These are phyloP conservation scores for Apteryx mantelli DNA, from an alignment of 2,113 vertebrate species.

Conservation along the genomic window DNA sequence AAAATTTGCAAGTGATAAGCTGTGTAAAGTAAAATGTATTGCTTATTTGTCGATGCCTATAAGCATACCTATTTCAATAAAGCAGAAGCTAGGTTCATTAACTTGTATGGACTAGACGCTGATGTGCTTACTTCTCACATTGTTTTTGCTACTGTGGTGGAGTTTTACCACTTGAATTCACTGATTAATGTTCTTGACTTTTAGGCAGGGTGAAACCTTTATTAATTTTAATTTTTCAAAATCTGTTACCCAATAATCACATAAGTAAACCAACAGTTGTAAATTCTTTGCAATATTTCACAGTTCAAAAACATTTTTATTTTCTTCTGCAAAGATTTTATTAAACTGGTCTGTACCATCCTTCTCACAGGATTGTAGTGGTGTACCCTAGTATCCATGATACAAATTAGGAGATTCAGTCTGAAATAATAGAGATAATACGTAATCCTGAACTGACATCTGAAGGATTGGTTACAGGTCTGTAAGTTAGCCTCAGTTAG, in stretches of 20 bases:
- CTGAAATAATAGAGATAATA: background rate
- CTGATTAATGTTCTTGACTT: background rate
- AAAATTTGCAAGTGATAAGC: background rate
- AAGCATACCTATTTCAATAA: background rate
- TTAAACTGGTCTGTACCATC: background rate
- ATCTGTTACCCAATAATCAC: background rate
- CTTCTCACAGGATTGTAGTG: background rate
- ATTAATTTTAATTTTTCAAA: background rate
- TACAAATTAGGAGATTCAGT: background rate
- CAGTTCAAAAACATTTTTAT: background rate
- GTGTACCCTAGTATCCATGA: background rate
- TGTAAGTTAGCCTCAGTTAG: background rate
- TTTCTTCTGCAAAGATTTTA: background rate
- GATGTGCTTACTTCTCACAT: background rate
- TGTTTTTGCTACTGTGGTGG: background rate
- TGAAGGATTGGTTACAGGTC: background rate
- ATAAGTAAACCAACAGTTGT: background rate
- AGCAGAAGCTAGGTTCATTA: background rate
- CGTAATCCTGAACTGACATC: background rate
- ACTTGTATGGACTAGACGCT: background rate
- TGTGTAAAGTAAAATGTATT: background rate
- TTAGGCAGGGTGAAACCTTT: background rate
- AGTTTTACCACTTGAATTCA: background rate
- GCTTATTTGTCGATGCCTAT: background rate
- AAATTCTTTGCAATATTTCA: background rate